Base-by-base conservation (phyloP, 2,888 invertebrate genomes). In the Byasa hedistus region DNA sequence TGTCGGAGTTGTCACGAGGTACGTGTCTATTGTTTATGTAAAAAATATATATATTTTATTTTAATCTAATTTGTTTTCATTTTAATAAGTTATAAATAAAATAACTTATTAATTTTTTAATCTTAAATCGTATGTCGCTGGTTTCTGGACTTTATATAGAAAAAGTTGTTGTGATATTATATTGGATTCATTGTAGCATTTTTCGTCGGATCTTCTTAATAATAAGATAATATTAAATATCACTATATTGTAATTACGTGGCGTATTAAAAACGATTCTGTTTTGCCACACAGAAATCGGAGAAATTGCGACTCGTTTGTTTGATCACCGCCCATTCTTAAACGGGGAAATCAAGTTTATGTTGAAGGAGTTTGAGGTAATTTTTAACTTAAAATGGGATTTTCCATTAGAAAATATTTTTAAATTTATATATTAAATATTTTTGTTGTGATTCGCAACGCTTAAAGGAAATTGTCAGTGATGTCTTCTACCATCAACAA, bases 331-430 rank as follows among this genome's bases (percentile, higher is more conserved):
- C 71, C 96, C 96, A 48, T 96, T 97, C 83, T 84, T 97, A 68
- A 96, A 94, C 86, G 97, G 97, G 65, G 98, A 98, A 93, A 95
- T 97, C 72, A 95, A 95, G 73, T 95, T 94, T 83, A 95, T 96
- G 87, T 84, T 97, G 7, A 95, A 95, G 73, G 97, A 97, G 83
- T 97, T 97, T 88, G 97, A 98, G 94, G 96, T 96, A 91, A 85
- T 76, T 69, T 59, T 5, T 51, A 48, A 52, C 23, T 61, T 67
- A n/a, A 4, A 15, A 44, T 15, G 48, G 19, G 19, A n/a, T n/a
- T n/a, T 48, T 39, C 10, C 8, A 32, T 32, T 7, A 32, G 7
- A 32, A 32, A 7, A 1, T 10, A 7, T 32, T 32, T 32, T 32
- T 32, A 7, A 10, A 10, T 32, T 10, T 32, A 32, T 32, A 10